Evolutionary conservation across 2,113 vertebrate species (phyloP).

Genomic region (Thomomys bottae): DNA sequence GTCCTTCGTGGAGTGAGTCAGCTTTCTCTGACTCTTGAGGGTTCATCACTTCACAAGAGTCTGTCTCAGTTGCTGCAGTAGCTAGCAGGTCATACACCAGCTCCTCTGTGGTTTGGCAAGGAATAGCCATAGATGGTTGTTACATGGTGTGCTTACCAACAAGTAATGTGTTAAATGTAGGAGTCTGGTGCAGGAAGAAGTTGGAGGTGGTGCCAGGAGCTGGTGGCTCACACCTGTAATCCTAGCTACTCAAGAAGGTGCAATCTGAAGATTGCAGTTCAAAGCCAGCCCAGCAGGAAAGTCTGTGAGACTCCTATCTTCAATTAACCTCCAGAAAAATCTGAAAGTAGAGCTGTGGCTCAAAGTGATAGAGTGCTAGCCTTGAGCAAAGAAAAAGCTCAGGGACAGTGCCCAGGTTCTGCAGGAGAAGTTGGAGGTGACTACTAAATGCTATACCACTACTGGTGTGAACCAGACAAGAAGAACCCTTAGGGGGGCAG

Average conservation of each 20-base stretch:
- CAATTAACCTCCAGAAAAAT: too few species aligned
- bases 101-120: not conserved
- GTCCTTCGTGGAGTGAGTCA: not conserved
- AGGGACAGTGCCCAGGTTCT: too few species aligned
- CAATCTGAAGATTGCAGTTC: too few species aligned
- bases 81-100: not conserved
- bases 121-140: not conserved
- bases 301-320: too few species aligned
- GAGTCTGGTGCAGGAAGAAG: not conserved
- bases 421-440: not conserved
- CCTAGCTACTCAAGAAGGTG: too few species aligned
- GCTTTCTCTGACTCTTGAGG: constrained; percentile 2
- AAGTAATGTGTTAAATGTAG: not conserved
- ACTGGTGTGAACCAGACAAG: not conserved
- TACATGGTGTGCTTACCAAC: not conserved
- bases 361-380: too few species aligned
- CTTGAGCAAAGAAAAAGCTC: too few species aligned
- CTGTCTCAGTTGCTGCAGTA: not conserved
- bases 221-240: too few species aligned
- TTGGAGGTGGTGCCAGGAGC: not conserved
- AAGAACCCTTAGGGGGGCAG: not conserved
- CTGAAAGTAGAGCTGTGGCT: too few species aligned
- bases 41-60: not conserved
- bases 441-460: too few species aligned
- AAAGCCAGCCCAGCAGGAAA: too few species aligned